Percentiles rank a stretch among this genome's conserved stretches.
phyloP scores from a whole-genome alignment of 2,888 invertebrate species.

The Drosophila paracracens region DNA sequence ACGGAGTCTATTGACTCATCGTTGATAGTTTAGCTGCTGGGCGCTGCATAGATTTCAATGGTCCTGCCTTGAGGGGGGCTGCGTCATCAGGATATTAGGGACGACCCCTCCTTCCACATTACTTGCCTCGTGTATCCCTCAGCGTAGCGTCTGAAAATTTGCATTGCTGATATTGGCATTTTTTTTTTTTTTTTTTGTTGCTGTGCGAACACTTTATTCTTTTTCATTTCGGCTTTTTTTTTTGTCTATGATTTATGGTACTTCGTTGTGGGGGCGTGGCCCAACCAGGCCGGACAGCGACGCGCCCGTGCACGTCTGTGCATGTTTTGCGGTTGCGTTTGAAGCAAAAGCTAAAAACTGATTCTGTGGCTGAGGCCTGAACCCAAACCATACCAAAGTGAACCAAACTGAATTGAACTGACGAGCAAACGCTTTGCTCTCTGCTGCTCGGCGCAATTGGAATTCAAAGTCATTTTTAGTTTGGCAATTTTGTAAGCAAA shows the following conservation, averaged over 20 bases:
- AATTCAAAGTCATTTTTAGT: conserved; percentile 80
- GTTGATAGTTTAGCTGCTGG: conserved; percentile 67
- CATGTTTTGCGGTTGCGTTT: conserved; percentile 79
- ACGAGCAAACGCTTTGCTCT: conserved; percentile 42
- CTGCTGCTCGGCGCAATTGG: conserved; percentile 67
- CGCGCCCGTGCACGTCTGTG: conserved; percentile 68
- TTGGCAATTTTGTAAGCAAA: conserved; percentile 80
- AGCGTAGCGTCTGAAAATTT: conserved; percentile 65
- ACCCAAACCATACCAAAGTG: conserved; percentile 16
- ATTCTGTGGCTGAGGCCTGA: conserved; percentile 8
- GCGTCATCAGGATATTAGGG: conserved; percentile 71
- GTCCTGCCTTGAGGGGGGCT: conserved; percentile 64
- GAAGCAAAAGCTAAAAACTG: conserved; percentile 49
- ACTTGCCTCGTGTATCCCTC: conserved; percentile 32
- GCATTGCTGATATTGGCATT: conserved; percentile 77
- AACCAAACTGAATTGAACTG: conserved; percentile 39
- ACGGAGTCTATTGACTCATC: conserved; percentile 76
- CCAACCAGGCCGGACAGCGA: conserved; percentile 24
- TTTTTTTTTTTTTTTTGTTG: conserved; percentile 39
- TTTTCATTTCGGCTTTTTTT: conserved; percentile 29
- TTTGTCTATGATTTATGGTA: conserved; percentile 77
- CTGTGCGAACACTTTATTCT: conserved; percentile 49
- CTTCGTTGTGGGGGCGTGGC: conserved; percentile 72
- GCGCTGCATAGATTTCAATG: conserved; percentile 74
- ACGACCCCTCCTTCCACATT: conserved; percentile 11